phyloP scores from a whole-genome alignment of 1,140 invertebrate species.

The Bombus vancouverensis region DNA sequence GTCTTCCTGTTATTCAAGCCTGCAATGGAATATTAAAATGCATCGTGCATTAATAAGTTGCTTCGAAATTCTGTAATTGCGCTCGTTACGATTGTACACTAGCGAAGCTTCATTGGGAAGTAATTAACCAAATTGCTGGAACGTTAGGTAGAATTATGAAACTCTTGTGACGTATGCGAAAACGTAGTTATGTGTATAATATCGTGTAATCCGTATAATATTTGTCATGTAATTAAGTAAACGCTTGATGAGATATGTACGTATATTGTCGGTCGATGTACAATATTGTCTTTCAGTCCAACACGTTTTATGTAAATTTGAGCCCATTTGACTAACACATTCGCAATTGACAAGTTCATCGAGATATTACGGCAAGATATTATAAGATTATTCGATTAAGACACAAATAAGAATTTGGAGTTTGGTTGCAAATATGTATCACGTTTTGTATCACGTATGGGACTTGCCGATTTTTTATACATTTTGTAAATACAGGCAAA shows the following conservation, averaged over 20 bases:
- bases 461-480: not conserved
- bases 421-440: too few relatives aligned
- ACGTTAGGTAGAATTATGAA: not conserved
- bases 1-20: constrained; percentile 28
- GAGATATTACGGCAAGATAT: too few relatives aligned
- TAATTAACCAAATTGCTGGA: not conserved
- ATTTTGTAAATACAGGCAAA: not conserved
- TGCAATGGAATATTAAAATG: constrained; percentile 35
- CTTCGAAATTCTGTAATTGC: constrained; percentile 2
- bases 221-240: not conserved
- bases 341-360: too few relatives aligned
- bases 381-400: not conserved
- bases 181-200: not conserved
- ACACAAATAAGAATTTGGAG: too few relatives aligned
- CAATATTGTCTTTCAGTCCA: not conserved
- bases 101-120: not conserved
- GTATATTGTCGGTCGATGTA: not conserved
- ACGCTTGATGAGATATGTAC: too few relatives aligned
- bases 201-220: not conserved
- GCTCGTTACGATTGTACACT: not conserved
- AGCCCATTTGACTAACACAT: not conserved
- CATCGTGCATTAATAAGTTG: not conserved
- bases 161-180: not conserved
- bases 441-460: too few relatives aligned
- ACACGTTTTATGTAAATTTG: not conserved